phyloP scores from a whole-genome alignment of 2,888 invertebrate species.

The Therioaphis trifolii region DNA sequence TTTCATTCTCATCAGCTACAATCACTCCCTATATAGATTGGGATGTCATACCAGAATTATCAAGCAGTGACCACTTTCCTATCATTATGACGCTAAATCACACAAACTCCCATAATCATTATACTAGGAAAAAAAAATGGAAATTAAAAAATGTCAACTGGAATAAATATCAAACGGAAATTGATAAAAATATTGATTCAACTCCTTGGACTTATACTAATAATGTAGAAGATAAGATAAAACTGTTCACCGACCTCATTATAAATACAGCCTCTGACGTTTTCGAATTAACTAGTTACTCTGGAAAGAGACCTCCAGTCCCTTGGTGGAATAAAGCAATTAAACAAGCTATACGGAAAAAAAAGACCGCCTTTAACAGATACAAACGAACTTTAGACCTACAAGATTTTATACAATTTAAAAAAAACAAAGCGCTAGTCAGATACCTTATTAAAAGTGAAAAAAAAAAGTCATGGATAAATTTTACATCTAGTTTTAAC shows the following conservation, averaged over 20 bases:
- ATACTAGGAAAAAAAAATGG: too few species aligned
- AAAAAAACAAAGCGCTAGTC: too few species aligned
- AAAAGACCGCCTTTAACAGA: too few species aligned
- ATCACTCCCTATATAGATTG: slow-evolving; percentile 29
- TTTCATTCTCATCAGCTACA: slow-evolving; percentile 27
- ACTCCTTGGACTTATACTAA: background rate
- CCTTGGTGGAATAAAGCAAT: slow-evolving; percentile 17
- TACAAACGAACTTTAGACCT: too few species aligned
- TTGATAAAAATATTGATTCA: slow-evolving; percentile 20
- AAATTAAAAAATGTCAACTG: too few species aligned
- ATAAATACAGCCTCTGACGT: slow-evolving; percentile 11
- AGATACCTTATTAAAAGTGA: too few species aligned
- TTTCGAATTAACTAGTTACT: slow-evolving; percentile 3
- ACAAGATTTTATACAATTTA: too few species aligned
- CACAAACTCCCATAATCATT: slow-evolving; percentile 19
- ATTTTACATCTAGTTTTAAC: too few species aligned
- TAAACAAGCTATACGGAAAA: background rate
- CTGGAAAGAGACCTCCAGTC: background rate
- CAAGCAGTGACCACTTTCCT: slow-evolving; percentile 15
- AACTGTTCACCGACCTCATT: slow-evolving; percentile 5
- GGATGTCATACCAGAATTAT: slow-evolving; percentile 38
- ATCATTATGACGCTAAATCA: slow-evolving; percentile 18
- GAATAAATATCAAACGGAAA: too few species aligned
- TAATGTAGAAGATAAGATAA: slow-evolving; percentile 12
- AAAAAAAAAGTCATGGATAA: too few species aligned